Evolutionary conservation across 2,113 vertebrate genomes (phyloP), one percentile per base, ranked within the genome.

Genomic region (Eidolon helvum): DNA sequence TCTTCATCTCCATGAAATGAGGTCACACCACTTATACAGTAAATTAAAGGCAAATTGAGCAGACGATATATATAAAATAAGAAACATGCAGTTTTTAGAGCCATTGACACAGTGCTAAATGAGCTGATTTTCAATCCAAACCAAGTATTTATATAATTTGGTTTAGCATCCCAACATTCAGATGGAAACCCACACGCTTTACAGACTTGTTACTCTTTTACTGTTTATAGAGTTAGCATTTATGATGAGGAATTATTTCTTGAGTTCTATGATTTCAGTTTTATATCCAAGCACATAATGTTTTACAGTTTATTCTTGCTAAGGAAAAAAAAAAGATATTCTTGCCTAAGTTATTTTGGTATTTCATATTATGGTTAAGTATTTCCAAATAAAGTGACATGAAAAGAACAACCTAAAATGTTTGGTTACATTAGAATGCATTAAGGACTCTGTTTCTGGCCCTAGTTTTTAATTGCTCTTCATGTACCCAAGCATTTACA

Each of bases 251-350:
- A 92, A 90, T 78, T 97, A 94, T 28, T 66, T 98, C 97, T 95
- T 72, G 90, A 91, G 50, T 92, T 90, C 72, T 84, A 35, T 12
- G 53, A 97, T 98, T 98, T 96, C 65, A 96, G 79, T 24, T 96
- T 28, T 95, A 90, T 95, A 91, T 78, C 26, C 24, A 57, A 8
- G 72, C 80, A 92, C 40, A 82, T 87, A 94, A 97, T 87, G 21
- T 95, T 98, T 98, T 95, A 75, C 96, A 84, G 30, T 97, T 97
- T 88, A 94, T 94, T 97, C 95, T 95, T 96, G 77, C 95, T 98
- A 87, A 95, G 92, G 63, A 96, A 96, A 91, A 87, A 75, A 97
- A 69, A 97, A 91, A 91, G 79, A 95, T 96, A 22, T 96, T 97
- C 59, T 96, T 98, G 69, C 78, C 92, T 82, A 84, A 95, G 95